A percentile compares a stretch with the other conserved stretches of the same genome.
These are phyloP conservation scores for Netelia virgata DNA, from an alignment of 2,888 invertebrate species.

Conservation along the genomic window DNA sequence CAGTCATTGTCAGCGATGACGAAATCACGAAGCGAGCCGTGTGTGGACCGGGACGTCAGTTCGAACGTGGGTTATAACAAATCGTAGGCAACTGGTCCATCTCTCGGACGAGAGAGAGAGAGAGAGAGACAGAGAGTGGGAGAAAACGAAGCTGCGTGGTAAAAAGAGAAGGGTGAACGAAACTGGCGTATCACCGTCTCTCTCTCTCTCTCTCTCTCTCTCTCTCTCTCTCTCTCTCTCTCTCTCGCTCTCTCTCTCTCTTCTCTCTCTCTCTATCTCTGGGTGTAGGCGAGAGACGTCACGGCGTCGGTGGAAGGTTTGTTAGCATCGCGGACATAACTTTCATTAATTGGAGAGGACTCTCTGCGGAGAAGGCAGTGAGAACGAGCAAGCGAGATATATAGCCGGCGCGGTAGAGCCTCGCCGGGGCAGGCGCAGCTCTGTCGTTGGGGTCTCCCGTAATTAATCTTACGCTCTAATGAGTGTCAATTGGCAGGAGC, in stretches of 20 bases:
- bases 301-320: constrained; percentile 76
- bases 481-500: constrained; percentile 82
- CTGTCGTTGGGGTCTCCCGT: constrained; percentile 69
- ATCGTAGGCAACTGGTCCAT: constrained; percentile 65
- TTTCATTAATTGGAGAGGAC: constrained; percentile 82
- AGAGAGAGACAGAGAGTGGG: constrained; percentile 21
- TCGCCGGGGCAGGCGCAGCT: constrained; percentile 57
- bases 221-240: too few species aligned
- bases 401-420: constrained; percentile 75
- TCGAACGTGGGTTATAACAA: constrained; percentile 59
- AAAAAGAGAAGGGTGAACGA: too few species aligned
- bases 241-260: constrained; percentile 6
- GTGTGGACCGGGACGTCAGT: constrained; percentile 40
- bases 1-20: too few species aligned
- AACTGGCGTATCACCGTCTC: too few species aligned
- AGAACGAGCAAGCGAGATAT: constrained; percentile 72
- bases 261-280: constrained; percentile 67
- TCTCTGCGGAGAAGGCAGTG: constrained; percentile 72
- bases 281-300: constrained; percentile 65
- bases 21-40: not conserved
- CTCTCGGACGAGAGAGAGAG: constrained; percentile 9
- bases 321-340: constrained; percentile 80
- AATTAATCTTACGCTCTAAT: constrained; percentile 82
- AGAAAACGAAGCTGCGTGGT: not conserved
- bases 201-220: too few species aligned